Base-by-base conservation (phyloP, 2,113 vertebrate genomes). In the Ammospiza nelsoni region DNA sequence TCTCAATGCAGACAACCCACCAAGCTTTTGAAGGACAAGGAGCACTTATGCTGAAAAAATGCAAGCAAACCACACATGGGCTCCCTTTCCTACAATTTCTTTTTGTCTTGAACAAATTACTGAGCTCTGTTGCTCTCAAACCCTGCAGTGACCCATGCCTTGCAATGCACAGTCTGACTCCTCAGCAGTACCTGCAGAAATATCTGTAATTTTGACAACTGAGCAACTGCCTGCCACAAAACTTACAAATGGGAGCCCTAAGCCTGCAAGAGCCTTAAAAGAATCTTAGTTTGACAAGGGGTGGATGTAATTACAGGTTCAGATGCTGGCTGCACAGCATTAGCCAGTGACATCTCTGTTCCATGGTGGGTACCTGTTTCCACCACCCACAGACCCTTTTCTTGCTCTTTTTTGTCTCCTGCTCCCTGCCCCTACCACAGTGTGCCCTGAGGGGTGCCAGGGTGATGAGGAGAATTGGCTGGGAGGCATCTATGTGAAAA, bases 391-490 rank as follows among this genome's bases (percentile, higher is more conserved):
- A 80, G 44, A 52, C 18, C 16, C 21, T 59, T 63, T 43, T 79
- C 19, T 72, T 65, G 24, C 27, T 44, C 14, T 21, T 84, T 76
- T 86, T 84, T 72, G 54, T 52, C 63, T 52, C 54, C 57, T 35
- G 33, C 41, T 76, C 37, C 48, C 48, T 62, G 48, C 8, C 14
- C 1, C 33, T 31, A 12, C 33, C 2, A 1, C 13, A 7, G 21
- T 1, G 12, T 29, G 31, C 31, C 37, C 41, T 0, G 0, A 48
- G 33, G 6, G 10, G 2, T 41, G 22, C 35, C 1, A 28, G 29
- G 9, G 8, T 24, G 7, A 3, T 35, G 23, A 0, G 4, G 11
- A 8, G 9, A 37, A 43, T 49, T 28, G 6, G 16, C n/a, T 12
- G 11, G 55, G 37, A 84, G 6, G 23, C 41, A 33, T 23, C 69